Evolutionary conservation across 1,140 invertebrate species (phyloP).

Genomic region (Batillaria attramentaria): DNA sequence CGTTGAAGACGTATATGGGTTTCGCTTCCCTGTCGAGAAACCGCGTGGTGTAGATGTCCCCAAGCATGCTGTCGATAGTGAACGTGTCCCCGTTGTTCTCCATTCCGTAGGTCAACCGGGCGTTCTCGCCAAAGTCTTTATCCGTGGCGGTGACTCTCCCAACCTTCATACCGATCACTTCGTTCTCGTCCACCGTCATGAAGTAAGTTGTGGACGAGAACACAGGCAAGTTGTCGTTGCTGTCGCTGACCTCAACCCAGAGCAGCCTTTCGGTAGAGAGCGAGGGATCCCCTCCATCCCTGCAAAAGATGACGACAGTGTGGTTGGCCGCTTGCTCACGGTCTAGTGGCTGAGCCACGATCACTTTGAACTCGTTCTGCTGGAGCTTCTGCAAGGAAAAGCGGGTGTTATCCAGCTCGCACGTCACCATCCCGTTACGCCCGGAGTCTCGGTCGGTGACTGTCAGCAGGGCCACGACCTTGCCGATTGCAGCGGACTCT

Average conservation of each 20-base stretch:
- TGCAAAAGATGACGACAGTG: constrained; percentile 45
- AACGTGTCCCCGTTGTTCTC: constrained; percentile 53
- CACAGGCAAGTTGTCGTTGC: constrained; percentile 50
- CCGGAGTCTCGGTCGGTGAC: constrained; percentile 50
- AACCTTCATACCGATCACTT: constrained; percentile 31
- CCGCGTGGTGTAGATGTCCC: constrained; percentile 59
- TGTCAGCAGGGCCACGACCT: constrained; percentile 42
- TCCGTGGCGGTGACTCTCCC: constrained; percentile 44
- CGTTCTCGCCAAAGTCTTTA: constrained; percentile 74
- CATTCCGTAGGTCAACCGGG: constrained; percentile 41
- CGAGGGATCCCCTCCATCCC: constrained; percentile 44
- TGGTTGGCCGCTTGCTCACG: constrained; percentile 36
- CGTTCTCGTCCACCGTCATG: constrained; percentile 39
- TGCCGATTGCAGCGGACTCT: constrained; percentile 43
- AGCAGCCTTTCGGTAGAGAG: constrained; percentile 31
- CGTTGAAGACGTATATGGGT: constrained; percentile 82
- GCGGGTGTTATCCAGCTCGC: constrained; percentile 32
- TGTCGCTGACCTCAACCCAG: constrained; percentile 45
- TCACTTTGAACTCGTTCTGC: constrained; percentile 47
- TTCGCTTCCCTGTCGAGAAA: constrained; percentile 83
- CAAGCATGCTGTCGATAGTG: constrained; percentile 74
- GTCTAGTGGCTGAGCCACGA: constrained; percentile 40
- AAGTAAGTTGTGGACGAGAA: constrained; percentile 44
- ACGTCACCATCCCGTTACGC: constrained; percentile 49
- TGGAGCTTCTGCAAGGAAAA: constrained; percentile 37